These are phyloP conservation scores for Spondyliosoma cantharus DNA, from an alignment of 2,797 vertebrate species.

Conservation along the genomic window DNA sequence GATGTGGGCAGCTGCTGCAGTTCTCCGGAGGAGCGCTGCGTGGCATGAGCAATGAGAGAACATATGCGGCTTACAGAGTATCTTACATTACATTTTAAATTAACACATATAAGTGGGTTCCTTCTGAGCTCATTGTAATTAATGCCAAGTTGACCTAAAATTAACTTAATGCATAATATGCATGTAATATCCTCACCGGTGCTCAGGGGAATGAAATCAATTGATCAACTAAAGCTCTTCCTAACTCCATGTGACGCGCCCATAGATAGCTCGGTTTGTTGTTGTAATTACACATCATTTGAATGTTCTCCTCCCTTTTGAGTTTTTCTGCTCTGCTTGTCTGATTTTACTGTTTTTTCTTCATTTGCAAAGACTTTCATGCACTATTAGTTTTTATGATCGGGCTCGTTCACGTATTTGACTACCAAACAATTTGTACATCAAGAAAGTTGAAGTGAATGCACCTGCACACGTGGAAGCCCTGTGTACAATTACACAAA, in stretches of 20 bases:
- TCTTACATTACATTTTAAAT: conserved; percentile 61
- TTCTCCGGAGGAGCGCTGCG: conserved; percentile 45
- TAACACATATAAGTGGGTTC: conserved; percentile 58
- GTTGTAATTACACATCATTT: conserved; percentile 73
- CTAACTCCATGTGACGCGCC: conserved; percentile 65
- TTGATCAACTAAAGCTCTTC: conserved; percentile 75
- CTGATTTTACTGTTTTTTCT: conserved; percentile 73
- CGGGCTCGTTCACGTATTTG: conserved; percentile 73
- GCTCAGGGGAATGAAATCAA: conserved; percentile 70
- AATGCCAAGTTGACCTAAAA: conserved; percentile 74
- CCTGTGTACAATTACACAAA: conserved; percentile 81
- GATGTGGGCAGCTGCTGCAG: conserved; percentile 68
- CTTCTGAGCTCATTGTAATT: conserved; percentile 69
- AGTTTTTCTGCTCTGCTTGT: conserved; percentile 60
- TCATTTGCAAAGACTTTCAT: conserved; percentile 74
- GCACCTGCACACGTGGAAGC: conserved; percentile 70
- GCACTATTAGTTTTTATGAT: conserved; percentile 71
- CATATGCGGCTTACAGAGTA: conserved; percentile 46
- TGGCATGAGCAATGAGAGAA: conserved; percentile 54
- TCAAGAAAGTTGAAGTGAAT: conserved; percentile 71
- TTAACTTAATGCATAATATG: conserved; percentile 79
- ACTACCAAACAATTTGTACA: conserved; percentile 78
- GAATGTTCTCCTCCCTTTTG: conserved; percentile 50
- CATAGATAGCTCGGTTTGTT: conserved; percentile 67
- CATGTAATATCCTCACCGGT: conserved; percentile 72